Percentiles rank a stretch among this genome's conserved stretches.
Conservation (phyloP, 2,113 vertebrate species). For the Colaptes auratus region DNA sequence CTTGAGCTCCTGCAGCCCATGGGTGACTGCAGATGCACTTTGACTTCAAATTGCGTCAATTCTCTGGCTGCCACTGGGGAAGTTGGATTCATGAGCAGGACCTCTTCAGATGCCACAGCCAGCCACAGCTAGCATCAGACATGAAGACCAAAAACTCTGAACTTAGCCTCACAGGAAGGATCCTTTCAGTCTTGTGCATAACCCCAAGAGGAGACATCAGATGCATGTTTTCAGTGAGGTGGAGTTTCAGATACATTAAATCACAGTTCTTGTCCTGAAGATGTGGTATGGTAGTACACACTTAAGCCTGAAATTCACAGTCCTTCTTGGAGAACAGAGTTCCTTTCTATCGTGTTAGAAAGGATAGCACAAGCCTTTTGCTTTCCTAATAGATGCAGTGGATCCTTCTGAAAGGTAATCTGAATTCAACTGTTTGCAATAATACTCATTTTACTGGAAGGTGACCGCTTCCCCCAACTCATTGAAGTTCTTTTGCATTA, state of each 20-base stretch:
- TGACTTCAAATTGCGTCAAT: neutral
- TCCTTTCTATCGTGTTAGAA: neutral
- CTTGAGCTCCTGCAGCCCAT: neutral
- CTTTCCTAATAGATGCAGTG: neutral
- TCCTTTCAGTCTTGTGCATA: neutral
- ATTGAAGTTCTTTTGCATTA: neutral
- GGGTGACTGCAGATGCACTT: neutral
- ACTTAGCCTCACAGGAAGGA: neutral
- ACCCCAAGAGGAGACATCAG: accelerated
- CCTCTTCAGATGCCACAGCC: neutral
- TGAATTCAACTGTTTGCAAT: neutral
- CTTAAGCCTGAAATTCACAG: neutral
- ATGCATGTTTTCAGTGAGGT: neutral
- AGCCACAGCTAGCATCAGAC: neutral
- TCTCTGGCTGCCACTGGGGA: neutral
- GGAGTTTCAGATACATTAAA: neutral
- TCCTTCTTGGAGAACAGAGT: neutral
- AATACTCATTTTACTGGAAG: neutral
- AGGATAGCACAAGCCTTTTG: neutral
- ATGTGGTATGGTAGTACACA: neutral
- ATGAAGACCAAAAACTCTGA: neutral
- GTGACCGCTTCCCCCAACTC: neutral
- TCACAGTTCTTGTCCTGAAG: neutral
- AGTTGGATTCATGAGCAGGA: accelerated
- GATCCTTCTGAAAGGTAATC: neutral